Base-by-base conservation (phyloP, 2,113 vertebrate genomes). In the Platysternon megacephalum region DNA sequence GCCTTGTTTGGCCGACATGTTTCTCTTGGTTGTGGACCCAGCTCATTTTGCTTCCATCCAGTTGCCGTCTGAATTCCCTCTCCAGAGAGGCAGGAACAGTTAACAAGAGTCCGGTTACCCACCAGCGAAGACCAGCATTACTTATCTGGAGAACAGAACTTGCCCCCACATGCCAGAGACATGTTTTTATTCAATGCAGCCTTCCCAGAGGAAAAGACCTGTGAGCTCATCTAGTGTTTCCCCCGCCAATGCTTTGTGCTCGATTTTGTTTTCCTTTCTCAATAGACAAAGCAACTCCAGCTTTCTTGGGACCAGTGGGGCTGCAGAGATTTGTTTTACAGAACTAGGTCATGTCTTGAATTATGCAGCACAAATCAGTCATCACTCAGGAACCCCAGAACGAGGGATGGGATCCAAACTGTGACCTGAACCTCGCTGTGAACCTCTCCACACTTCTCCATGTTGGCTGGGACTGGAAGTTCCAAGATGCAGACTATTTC, bases 171-270 rank as follows among this genome's bases (percentile, higher is more conserved):
- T 65, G 14, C 42, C 39, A 81, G 12, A 42, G 88, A 29, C 35
- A 53, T 53, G 35, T 51, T 85, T 58, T 46, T 26, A 17, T 49
- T 35, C 56, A 61, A 11, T 61, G 56, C 10, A 61, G 56, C 56
- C 82, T 65, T 88, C 55, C 49, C 16, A 68, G 17, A 68, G 48
- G 93, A 81, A 78, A 85, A 85, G 85, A 91, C 82, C 61, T 44
- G 13, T 82, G 93, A 85, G 53, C 52, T 91, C 86, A 88, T 56
- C 65, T 85, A 65, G 10, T 56, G 35, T 49, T 55, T 21, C 55
- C 82, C 61, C 82, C 51, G 89, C 86, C 93, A 94, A 51, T 10
- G 49, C 55, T 53, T 42, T 88, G n/a, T 22, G 72, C 81, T 76
- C 1, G 19, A 39, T 79, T 88, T 89, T 56, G 29, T 86, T 91